These are phyloP conservation scores for Protobothrops flavoviridis DNA, from an alignment of 2,113 vertebrate genomes.

Conservation along the genomic window DNA sequence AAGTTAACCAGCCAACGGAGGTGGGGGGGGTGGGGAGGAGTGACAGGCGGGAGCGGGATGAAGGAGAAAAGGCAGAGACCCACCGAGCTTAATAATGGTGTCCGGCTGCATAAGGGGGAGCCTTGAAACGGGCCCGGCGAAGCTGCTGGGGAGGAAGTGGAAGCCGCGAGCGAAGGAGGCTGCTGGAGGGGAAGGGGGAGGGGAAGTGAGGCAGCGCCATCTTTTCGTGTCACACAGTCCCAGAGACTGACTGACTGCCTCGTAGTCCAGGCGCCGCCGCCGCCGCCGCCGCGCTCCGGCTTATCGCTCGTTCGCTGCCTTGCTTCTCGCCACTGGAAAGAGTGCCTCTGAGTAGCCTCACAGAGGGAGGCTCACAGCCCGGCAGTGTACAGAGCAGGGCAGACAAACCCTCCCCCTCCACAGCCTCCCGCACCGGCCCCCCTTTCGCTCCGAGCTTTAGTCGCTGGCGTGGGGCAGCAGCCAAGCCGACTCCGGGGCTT, in stretches of 20 bases:
- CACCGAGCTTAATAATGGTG: conserved; percentile 57
- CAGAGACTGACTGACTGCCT: conserved; percentile 64
- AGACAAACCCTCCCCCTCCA: background rate
- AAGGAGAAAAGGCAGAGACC: conserved; percentile 51
- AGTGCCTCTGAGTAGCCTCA: conserved; percentile 73
- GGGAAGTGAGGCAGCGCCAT: conserved; percentile 74
- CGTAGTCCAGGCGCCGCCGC: conserved; percentile 54
- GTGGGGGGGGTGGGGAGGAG: conserved; percentile 30
- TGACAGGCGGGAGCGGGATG: conserved; percentile 53
- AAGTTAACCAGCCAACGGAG: conserved; percentile 15
- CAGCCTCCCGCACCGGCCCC: background rate
- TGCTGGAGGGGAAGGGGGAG: conserved; percentile 53
- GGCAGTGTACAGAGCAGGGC: conserved; percentile 8
- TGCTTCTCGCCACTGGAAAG: conserved; percentile 69
- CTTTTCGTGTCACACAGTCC: conserved; percentile 78
- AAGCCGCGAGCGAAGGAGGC: conserved; percentile 55
- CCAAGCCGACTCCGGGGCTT: background rate
- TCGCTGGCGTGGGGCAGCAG: too few relatives aligned
- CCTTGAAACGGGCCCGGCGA: conserved; percentile 48
- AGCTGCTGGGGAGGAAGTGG: conserved; percentile 68
- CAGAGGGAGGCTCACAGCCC: conserved; percentile 65
- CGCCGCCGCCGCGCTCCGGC: conserved; percentile 34
- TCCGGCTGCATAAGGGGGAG: conserved; percentile 43
- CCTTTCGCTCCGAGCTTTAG: background rate
- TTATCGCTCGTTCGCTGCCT: conserved; percentile 57